These are phyloP conservation scores for Zaprionus kolodkinae DNA, from an alignment of 1,140 invertebrate genomes.

Conservation along the genomic window DNA sequence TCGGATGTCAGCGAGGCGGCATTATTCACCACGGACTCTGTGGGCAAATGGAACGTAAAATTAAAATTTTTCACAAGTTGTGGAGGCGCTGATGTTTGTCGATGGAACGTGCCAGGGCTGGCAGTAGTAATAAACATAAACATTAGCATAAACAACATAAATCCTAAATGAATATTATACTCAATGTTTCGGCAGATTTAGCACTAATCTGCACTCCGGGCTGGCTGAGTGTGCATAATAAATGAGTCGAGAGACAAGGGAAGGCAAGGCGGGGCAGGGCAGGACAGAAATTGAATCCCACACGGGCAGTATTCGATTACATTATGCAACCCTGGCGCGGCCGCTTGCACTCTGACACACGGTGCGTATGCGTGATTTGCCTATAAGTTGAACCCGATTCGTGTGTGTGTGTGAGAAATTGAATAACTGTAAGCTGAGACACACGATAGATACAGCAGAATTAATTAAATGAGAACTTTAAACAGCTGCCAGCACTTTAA, in stretches of 20 bases:
- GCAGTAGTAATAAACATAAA: slow-evolving; percentile 32
- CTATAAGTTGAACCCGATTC: slow-evolving; percentile 61
- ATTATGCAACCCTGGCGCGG: background rate
- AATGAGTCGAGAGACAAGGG: slow-evolving; percentile 10
- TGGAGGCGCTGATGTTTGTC: slow-evolving; percentile 2
- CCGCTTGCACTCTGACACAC: slow-evolving; percentile 29
- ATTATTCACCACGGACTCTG: slow-evolving; percentile 87
- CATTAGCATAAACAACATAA: slow-evolving; percentile 40
- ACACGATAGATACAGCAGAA: background rate
- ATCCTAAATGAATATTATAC: slow-evolving; percentile 39
- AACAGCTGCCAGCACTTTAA: background rate
- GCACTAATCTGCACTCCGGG: slow-evolving; percentile 22
- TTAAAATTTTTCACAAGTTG: slow-evolving; percentile 39
- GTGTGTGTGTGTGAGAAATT: slow-evolving; percentile 19
- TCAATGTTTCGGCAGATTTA: slow-evolving; percentile 21
- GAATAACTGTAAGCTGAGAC: slow-evolving; percentile 23
- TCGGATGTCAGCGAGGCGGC: slow-evolving; percentile 86
- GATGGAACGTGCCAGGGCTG: slow-evolving; percentile 1
- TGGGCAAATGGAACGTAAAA: slow-evolving; percentile 68
- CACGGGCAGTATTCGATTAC: background rate
- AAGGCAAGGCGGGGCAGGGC: background rate
- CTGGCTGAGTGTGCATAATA: slow-evolving; percentile 30
- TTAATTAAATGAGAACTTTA: background rate
- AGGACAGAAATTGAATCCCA: background rate
- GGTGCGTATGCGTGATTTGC: slow-evolving; percentile 61